These are phyloP conservation scores for Dasypus novemcinctus DNA, from an alignment of 2,113 vertebrate genomes.

Conservation along the genomic window DNA sequence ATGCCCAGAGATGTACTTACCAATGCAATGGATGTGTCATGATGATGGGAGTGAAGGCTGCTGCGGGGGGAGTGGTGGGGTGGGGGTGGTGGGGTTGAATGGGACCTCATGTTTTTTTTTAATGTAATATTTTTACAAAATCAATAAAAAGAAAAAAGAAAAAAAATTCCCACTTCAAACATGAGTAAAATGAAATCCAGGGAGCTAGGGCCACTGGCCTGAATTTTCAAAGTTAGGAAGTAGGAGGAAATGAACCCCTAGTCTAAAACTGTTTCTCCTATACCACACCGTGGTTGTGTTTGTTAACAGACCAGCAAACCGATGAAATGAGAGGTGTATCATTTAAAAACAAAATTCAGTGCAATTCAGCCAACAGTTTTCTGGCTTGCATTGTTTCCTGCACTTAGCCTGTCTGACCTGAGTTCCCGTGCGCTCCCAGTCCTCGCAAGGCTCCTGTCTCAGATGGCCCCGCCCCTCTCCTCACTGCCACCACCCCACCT, in stretches of 20 bases:
- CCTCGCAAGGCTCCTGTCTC: not conserved
- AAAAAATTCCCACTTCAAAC: not conserved
- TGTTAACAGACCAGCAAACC: not conserved
- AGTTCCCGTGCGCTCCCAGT: not conserved
- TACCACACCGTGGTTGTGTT: not conserved
- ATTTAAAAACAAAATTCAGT: not conserved
- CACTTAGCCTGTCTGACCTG: not conserved
- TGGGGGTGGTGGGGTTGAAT: too few species aligned
- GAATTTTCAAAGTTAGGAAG: not conserved
- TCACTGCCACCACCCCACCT: not conserved
- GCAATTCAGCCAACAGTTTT: not conserved
- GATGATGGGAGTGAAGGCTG: too few species aligned
- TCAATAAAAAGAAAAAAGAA: too few species aligned
- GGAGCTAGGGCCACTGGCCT: not conserved
- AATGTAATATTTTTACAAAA: too few species aligned
- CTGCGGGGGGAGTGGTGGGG: too few species aligned
- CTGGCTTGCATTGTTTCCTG: not conserved
- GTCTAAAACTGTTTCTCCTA: not conserved
- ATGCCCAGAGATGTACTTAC: too few species aligned
- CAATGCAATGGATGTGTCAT: too few species aligned
- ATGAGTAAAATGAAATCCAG: constrained; percentile 27
- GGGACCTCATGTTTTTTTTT: too few species aligned
- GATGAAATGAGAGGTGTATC: not conserved
- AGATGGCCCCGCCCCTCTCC: not conserved
- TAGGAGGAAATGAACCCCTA: not conserved